Conservation (phyloP, 2,797 vertebrate species). For the Cyprinodon diabolis region DNA sequence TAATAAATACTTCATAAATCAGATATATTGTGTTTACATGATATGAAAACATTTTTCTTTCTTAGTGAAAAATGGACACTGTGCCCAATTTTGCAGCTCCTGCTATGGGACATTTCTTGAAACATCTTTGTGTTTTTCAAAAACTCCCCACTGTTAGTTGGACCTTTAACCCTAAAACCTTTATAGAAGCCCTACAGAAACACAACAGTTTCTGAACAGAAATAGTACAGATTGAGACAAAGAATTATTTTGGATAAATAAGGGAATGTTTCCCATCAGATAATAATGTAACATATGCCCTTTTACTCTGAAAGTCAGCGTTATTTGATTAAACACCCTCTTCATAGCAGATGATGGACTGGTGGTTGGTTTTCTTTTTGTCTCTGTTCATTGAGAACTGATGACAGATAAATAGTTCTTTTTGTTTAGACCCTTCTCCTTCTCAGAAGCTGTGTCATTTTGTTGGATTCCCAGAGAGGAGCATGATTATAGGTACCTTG, state of each 20-base stretch:
- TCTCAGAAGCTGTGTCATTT: conserved; percentile 6
- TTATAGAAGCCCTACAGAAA: background rate
- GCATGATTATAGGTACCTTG: conserved; percentile 15
- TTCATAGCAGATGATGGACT: conserved; percentile 47
- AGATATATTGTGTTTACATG: background rate
- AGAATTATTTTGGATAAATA: conserved; percentile 7
- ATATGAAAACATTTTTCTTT: background rate
- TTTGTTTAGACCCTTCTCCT: conserved; percentile 31
- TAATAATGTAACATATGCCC: conserved; percentile 7
- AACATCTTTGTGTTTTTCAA: background rate
- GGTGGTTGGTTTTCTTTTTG: conserved; percentile 19
- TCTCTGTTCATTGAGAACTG: conserved; percentile 55
- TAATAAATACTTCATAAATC: too few relatives aligned
- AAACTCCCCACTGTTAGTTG: background rate
- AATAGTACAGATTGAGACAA: background rate
- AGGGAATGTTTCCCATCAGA: conserved; percentile 20
- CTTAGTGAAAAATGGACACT: background rate
- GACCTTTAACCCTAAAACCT: background rate
- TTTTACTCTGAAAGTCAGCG: conserved; percentile 9
- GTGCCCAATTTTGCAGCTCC: background rate
- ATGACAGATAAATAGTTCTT: conserved; percentile 53
- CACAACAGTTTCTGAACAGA: background rate
- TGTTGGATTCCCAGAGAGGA: conserved; percentile 20
- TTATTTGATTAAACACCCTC: conserved; percentile 49
- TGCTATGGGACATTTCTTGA: background rate